Conservation (phyloP, 2,113 vertebrate species). For the Oreocharis arfaki region DNA sequence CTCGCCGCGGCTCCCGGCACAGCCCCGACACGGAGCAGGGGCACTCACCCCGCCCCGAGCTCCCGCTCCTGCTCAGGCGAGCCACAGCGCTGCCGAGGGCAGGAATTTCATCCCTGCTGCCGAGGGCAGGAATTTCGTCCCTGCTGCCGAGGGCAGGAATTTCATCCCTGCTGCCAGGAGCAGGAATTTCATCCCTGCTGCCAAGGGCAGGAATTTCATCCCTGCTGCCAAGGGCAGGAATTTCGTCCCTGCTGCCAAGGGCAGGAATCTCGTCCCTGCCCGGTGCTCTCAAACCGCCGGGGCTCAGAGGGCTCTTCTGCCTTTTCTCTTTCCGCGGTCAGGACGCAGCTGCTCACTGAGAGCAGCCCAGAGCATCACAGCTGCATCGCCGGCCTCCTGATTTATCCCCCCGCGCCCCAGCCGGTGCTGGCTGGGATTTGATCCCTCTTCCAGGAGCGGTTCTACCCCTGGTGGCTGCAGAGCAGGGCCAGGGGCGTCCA, state of each 20-base stretch:
- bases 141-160: background rate
- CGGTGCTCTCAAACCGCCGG: fast-evolving
- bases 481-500: fast-evolving
- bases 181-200: no score
- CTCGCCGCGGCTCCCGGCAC: fast-evolving
- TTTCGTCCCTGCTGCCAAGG: background rate
- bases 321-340: no score
- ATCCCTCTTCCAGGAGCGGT: no score
- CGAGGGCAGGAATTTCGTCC: no score
- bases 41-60: fast-evolving
- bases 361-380: fast-evolving
- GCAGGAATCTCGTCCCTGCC: no score
- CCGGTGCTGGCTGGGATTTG: fast-evolving
- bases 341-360: background rate
- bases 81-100: background rate
- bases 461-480: fast-evolving
- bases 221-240: background rate
- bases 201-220: no score
- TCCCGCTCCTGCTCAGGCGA: fast-evolving
- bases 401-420: background rate
- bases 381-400: fast-evolving
- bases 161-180: no score
- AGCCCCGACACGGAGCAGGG: fast-evolving
- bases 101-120: background rate
- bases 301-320: background rate